These are phyloP conservation scores for Neomorphus geoffroyi DNA, from an alignment of 2,797 vertebrate species.

Conservation along the genomic window DNA sequence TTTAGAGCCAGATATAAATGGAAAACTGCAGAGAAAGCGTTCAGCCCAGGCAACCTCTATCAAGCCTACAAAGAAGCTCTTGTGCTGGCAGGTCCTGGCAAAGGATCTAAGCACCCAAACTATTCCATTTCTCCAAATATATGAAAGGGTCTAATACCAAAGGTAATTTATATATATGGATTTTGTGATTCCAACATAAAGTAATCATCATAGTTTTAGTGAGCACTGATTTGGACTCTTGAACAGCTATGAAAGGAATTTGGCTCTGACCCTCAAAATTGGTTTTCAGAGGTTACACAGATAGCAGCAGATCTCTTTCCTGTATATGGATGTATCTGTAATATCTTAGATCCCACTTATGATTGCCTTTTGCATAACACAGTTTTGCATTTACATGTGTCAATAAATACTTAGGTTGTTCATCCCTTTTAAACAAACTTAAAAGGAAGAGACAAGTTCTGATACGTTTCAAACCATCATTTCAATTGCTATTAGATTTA, in stretches of 20 bases:
- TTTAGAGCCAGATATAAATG: neutral
- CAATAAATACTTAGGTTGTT: neutral
- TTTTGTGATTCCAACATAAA: neutral
- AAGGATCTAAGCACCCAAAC: neutral
- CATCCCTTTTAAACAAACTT: neutral
- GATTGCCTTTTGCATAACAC: neutral
- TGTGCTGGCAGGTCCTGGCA: slow-evolving; percentile 35
- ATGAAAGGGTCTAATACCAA: neutral
- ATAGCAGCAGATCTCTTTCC: neutral
- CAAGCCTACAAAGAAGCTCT: neutral
- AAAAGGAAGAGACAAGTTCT: neutral
- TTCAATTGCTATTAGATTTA: neutral
- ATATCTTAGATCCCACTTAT: neutral
- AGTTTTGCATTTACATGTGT: neutral
- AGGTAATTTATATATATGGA: neutral
- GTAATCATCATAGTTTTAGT: neutral
- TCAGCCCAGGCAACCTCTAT: neutral
- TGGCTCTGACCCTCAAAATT: neutral
- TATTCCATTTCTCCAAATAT: neutral
- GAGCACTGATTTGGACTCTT: neutral
- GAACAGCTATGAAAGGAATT: neutral
- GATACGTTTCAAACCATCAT: neutral
- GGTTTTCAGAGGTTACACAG: neutral
- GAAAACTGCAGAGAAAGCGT: slow-evolving; percentile 25
- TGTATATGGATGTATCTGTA: neutral